Conservation (phyloP, 2,797 vertebrate genomes). For the Acrossocheilus fasciatus region DNA sequence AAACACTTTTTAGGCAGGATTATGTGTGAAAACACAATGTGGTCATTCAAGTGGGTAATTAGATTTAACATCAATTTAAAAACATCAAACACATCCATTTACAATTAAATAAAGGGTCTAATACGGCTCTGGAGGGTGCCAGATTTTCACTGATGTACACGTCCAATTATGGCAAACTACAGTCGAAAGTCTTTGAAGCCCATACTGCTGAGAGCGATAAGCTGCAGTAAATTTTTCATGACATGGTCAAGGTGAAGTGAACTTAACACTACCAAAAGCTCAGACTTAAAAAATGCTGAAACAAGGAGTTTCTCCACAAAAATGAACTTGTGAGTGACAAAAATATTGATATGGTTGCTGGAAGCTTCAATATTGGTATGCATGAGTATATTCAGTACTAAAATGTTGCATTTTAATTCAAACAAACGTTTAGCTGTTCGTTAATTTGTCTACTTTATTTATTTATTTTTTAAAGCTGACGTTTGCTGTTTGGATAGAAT, state of each 20-base stretch:
- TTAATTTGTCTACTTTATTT: not conserved
- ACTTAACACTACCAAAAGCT: constrained; percentile 6
- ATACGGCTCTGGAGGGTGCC: not conserved
- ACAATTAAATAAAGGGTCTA: not conserved
- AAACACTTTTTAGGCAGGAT: not conserved
- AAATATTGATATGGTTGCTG: constrained; percentile 1
- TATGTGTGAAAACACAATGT: not conserved
- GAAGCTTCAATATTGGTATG: not conserved
- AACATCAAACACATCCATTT: constrained; percentile 16
- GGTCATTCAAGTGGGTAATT: constrained; percentile 11
- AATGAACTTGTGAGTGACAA: not conserved
- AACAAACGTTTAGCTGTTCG: not conserved
- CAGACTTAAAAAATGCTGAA: constrained; percentile 17
- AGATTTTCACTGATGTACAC: not conserved
- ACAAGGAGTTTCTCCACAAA: constrained; percentile 4
- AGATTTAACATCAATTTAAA: constrained; percentile 10
- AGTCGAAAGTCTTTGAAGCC: constrained; percentile 32
- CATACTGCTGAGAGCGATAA: constrained; percentile 29
- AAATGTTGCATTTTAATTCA: not conserved
- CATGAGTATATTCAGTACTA: not conserved
- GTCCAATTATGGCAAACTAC: constrained; percentile 16
- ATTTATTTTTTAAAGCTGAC: not conserved
- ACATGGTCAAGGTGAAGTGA: constrained; percentile 26
- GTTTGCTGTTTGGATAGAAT: not conserved
- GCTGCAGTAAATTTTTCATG: constrained; percentile 34